Percentiles rank a stretch among this genome's conserved stretches.
Evolutionary conservation across 1,140 invertebrate species (phyloP).

Genomic region (Hydropsyche tenuis): DNA sequence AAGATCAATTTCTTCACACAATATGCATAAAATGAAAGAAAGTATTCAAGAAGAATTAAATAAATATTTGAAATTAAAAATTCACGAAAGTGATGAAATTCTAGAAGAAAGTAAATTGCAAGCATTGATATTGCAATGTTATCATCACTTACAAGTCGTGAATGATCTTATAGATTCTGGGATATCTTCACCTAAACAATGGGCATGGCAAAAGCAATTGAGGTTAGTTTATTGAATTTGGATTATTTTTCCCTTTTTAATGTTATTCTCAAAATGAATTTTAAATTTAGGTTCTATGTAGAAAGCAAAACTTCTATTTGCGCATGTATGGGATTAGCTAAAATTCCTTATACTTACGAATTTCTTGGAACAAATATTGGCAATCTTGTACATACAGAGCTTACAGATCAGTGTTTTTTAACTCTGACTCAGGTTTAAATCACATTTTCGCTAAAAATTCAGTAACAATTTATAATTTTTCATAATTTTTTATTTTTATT

Average conservation of each 20-base stretch:
- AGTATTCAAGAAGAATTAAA: conserved; percentile 56
- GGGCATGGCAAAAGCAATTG: conserved; percentile 97
- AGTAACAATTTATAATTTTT: background rate
- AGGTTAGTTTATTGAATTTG: conserved; percentile 64
- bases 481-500: conserved; percentile 47
- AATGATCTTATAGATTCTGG: conserved; percentile 75
- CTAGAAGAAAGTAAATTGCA: conserved; percentile 70
- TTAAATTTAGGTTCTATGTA: conserved; percentile 63
- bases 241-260: background rate
- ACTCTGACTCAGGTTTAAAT: conserved; percentile 85
- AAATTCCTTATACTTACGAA: conserved; percentile 96
- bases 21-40: conserved; percentile 63
- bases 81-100: conserved; percentile 54
- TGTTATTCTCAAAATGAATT: background rate
- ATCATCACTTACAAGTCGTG: conserved; percentile 88
- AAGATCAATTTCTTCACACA: conserved; percentile 74
- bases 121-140: conserved; percentile 89
- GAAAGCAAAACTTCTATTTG: conserved; percentile 62
- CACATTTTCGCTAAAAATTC: background rate
- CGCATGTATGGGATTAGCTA: conserved; percentile 83
- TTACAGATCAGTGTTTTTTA: conserved; percentile 95
- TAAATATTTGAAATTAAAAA: conserved; percentile 55
- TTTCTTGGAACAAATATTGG: conserved; percentile 90
- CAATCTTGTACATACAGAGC: conserved; percentile 90
- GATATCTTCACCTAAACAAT: conserved; percentile 72